Conservation (phyloP, 2,113 vertebrate species). For the Atlantisia rogersi region DNA sequence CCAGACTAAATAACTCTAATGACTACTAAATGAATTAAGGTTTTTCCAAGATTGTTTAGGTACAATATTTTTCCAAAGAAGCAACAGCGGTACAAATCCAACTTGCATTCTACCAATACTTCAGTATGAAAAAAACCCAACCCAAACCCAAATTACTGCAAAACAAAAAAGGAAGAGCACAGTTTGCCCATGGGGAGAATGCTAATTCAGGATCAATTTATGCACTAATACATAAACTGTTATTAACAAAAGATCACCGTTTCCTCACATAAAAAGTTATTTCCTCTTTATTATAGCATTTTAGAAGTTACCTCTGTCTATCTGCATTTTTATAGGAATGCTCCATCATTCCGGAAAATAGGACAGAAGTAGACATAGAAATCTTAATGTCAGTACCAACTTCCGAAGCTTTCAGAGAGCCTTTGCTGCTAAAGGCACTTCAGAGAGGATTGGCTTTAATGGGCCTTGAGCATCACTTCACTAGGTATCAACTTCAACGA, state of each 20-base stretch:
- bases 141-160: neutral
- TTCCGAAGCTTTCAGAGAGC: neutral
- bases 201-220: neutral
- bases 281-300: neutral
- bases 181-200: accelerated
- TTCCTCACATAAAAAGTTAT: neutral
- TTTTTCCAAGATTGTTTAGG: neutral
- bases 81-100: neutral
- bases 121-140: neutral
- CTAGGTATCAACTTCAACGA: neutral
- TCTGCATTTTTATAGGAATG: neutral
- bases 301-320: neutral
- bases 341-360: neutral
- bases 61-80: neutral
- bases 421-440: neutral
- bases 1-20: neutral
- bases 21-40: neutral
- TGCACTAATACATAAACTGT: neutral
- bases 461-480: neutral
- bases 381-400: neutral
- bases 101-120: neutral
- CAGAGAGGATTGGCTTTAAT: neutral
- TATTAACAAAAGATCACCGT: neutral
- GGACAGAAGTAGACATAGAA: neutral
- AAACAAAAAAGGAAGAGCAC: neutral